phyloP scores from a whole-genome alignment of 2,113 vertebrate species.

The Oplegnathus fasciatus region DNA sequence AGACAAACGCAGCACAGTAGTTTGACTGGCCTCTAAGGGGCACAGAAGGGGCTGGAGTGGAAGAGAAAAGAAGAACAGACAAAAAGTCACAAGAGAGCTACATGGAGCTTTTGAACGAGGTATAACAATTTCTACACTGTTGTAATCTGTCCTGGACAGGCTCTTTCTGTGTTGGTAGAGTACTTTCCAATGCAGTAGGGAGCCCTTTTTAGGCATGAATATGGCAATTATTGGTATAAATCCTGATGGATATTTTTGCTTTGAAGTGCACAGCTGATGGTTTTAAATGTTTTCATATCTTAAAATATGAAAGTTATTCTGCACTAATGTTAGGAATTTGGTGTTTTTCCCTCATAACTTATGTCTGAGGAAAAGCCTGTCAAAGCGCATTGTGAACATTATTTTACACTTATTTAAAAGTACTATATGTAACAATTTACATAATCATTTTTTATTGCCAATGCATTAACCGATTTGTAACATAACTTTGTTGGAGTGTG shows the following conservation, averaged over 20 bases:
- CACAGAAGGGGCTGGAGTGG: conserved; percentile 17
- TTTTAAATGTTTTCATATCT: background rate
- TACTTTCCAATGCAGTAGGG: background rate
- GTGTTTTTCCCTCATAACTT: background rate
- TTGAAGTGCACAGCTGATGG: background rate
- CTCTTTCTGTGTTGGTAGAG: background rate
- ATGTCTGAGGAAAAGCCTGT: background rate
- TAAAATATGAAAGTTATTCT: background rate
- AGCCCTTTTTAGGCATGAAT: background rate
- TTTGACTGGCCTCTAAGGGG: conserved; percentile 35
- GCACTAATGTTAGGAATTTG: background rate
- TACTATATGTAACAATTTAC: too few relatives aligned
- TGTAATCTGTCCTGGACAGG: background rate
- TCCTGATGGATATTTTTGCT: background rate
- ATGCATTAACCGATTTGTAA: too few relatives aligned
- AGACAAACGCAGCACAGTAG: conserved; percentile 43
- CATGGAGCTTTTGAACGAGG: background rate
- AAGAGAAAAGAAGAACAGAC: conserved; percentile 34
- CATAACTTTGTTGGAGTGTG: too few relatives aligned
- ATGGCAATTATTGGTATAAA: background rate
- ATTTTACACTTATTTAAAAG: background rate
- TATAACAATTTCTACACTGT: background rate
- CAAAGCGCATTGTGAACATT: background rate
- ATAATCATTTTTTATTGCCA: too few relatives aligned
- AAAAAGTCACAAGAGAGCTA: conserved; percentile 1